Base-by-base conservation (phyloP, 2,888 invertebrate species). In the Tryphoninae sp. region DNA sequence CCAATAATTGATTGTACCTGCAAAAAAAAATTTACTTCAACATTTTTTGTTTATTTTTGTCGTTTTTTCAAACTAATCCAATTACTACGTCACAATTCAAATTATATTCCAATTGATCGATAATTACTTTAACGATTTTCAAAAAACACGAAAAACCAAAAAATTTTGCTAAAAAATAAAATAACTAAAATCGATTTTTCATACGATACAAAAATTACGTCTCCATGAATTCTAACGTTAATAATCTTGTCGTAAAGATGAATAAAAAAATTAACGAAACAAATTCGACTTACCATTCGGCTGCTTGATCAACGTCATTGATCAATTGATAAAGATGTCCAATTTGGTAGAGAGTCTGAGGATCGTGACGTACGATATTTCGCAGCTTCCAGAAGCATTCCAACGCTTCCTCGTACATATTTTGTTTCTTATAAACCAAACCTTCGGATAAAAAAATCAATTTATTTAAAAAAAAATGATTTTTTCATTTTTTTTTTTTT, bases 371-470 rank as follows among this genome's bases (percentile, higher is more conserved):
- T 42, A 95, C 93, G 81, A 96, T 95, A 73, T 94, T 93, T 88
- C 95, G 95, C 68, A 97, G 93, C 91, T 97, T 96, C 92, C 95
- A 95, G 90, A 97, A 97, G 86, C 95, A 95, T 84, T 96, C 96
- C 69, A 97, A 92, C 3, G 97, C 95, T 87, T 96, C 95, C 73
- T 96, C 95, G 81, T 94, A 94, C 85, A 96, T 94, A 16, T 94
- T 94, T 86, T 95, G 93, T 79, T 93, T 93, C 88, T 96, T 96
- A 87, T 96, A 94, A 59, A 95, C 94, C 80, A 97, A 91, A 73
- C 96, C 95, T 95, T 40, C 26, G 7, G 7, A 74, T 19, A 74
- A 64, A 64, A 62, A 74, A 59, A 62, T n/a, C 11, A 74, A 53
- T 26, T 58, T 19, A 22, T 11, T 16, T 59, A 45, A 61, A 23